These are phyloP conservation scores for Phrynosoma platyrhinos DNA, from an alignment of 2,113 vertebrate genomes.

Conservation along the genomic window DNA sequence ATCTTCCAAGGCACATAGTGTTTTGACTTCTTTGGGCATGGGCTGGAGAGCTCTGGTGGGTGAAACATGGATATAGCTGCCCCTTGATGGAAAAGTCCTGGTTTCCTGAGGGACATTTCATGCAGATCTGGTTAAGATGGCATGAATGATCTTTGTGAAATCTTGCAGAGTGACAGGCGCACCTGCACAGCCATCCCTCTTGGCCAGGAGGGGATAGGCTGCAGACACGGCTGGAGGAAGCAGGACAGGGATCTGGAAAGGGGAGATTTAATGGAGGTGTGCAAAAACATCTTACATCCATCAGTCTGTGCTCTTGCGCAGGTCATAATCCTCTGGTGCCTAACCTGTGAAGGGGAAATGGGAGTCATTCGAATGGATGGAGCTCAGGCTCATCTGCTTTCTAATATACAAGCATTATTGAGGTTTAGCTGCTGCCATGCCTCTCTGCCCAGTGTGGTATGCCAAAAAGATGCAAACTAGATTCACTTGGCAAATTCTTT, in stretches of 20 bases:
- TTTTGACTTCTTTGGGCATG: background rate
- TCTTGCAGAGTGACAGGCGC: background rate
- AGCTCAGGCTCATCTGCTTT: background rate
- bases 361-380: background rate
- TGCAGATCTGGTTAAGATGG: background rate
- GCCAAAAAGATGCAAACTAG: too few species aligned
- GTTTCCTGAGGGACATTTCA: accelerated
- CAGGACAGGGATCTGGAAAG: background rate
- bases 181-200: background rate
- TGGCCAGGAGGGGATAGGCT: background rate
- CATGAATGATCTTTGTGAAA: background rate
- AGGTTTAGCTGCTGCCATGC: background rate
- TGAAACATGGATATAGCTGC: background rate
- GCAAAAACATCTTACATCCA: constrained; percentile 2
- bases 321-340: background rate
- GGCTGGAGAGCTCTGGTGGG: background rate
- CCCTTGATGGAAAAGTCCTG: background rate
- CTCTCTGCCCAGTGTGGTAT: too few species aligned
- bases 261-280: background rate
- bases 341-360: background rate
- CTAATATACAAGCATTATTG: background rate
- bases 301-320: background rate
- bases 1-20: background rate
- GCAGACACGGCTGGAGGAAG: background rate
- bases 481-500: too few species aligned